phyloP scores from a whole-genome alignment of 2,797 vertebrate genomes.

The Psittacula derbiana region DNA sequence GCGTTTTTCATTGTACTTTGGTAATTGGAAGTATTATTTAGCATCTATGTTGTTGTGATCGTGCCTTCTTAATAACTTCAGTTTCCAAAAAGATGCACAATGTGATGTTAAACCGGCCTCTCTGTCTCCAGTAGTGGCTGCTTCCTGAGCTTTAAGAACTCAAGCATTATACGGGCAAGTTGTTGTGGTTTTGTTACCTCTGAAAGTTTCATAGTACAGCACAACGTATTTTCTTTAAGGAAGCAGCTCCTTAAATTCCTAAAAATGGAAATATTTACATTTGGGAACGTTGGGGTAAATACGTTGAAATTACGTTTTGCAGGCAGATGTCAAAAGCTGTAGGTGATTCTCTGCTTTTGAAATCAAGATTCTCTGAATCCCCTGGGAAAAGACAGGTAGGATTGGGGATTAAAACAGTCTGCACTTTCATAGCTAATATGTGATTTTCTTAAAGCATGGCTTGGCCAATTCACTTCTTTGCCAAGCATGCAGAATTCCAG shows the following conservation, averaged over 20 bases:
- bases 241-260: not conserved
- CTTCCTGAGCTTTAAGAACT: not conserved
- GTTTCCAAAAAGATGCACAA: fast-evolving
- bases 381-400: not conserved
- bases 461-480: not conserved
- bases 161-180: not conserved
- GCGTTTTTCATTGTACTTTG: not conserved
- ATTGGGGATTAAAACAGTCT: not conserved
- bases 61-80: not conserved
- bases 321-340: not conserved
- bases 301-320: not conserved
- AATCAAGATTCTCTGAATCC: not conserved
- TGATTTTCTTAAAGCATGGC: not conserved
- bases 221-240: not conserved
- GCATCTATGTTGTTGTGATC: not conserved
- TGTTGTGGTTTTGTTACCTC: not conserved
- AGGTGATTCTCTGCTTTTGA: not conserved
- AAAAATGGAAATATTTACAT: not conserved
- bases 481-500: not conserved
- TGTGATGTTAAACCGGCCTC: not conserved
- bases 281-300: not conserved
- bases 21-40: not conserved
- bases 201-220: not conserved
- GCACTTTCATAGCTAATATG: not conserved
- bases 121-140: not conserved